Percentiles rank a stretch among this genome's conserved stretches.
Conservation (phyloP, 2,797 vertebrate species). For the Paedocypris micromegethes region DNA sequence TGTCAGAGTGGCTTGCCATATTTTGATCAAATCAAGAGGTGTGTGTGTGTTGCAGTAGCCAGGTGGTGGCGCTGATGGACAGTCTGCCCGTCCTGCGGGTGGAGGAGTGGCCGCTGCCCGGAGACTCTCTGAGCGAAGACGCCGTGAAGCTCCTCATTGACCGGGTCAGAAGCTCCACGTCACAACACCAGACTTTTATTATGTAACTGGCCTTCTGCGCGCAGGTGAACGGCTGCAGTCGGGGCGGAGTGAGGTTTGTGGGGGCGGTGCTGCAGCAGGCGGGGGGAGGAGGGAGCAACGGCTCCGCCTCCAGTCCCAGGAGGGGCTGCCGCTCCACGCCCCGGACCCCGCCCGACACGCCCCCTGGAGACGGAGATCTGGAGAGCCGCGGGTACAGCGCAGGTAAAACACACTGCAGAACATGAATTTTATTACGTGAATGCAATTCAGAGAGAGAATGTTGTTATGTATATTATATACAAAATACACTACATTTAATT, state of each 20-base stretch:
- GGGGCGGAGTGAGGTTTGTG: constrained; percentile 83
- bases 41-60: constrained; percentile 63
- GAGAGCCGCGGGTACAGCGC: constrained; percentile 72
- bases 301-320: constrained; percentile 65
- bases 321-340: constrained; percentile 66
- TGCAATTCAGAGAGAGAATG: no score
- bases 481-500: no score
- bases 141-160: constrained; percentile 80
- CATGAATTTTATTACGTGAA: no score
- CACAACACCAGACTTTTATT: background rate
- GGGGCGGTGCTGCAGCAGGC: constrained; percentile 81
- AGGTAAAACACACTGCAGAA: constrained; percentile 52
- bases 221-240: constrained; percentile 85
- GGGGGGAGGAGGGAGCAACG: constrained; percentile 55
- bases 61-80: constrained; percentile 70
- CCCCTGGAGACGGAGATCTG: constrained; percentile 70
- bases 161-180: constrained; percentile 70
- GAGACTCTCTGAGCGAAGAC: constrained; percentile 80
- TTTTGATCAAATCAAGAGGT: background rate
- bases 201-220: constrained; percentile 1
- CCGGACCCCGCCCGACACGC: constrained; percentile 62
- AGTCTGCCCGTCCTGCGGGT: constrained; percentile 80
- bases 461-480: no score
- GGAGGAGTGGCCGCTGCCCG: constrained; percentile 85
- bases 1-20: no score